A percentile compares a stretch with the other conserved stretches of the same genome.
These are phyloP conservation scores for Holocentrus rufus DNA, from an alignment of 2,797 vertebrate species.

Conservation along the genomic window DNA sequence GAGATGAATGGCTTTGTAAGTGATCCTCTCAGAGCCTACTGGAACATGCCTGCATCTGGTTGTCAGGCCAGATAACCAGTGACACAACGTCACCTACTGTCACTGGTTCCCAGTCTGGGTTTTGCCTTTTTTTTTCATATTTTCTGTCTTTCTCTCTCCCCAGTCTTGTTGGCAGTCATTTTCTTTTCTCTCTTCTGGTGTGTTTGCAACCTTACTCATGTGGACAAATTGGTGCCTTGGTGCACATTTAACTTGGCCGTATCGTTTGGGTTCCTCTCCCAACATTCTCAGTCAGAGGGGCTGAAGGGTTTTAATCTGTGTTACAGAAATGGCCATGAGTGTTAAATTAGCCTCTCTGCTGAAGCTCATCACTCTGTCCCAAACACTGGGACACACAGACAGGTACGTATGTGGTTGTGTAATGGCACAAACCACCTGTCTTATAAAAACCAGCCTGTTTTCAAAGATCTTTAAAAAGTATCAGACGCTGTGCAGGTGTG, in stretches of 20 bases:
- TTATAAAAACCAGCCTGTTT: not conserved
- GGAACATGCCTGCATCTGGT: conserved; percentile 34
- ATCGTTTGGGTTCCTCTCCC: conserved; percentile 38
- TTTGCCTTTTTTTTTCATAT: not conserved
- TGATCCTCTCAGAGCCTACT: conserved; percentile 36
- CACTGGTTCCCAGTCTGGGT: not conserved
- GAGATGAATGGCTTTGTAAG: conserved; percentile 68
- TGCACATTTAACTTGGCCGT: conserved; percentile 21
- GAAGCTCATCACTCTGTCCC: conserved; percentile 9
- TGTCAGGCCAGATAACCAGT: conserved; percentile 37
- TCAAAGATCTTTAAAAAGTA: too few species aligned
- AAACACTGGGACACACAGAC: conserved; percentile 12
- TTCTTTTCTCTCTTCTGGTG: not conserved
- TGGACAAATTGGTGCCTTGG: not conserved
- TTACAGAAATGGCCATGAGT: conserved; percentile 40
- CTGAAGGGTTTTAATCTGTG: conserved; percentile 44
- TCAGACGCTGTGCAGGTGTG: not conserved
- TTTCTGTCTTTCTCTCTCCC: not conserved
- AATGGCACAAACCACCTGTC: conserved; percentile 11
- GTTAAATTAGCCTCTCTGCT: conserved; percentile 28
- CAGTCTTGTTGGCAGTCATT: not conserved
- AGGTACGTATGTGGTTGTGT: not conserved
- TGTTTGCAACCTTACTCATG: not conserved
- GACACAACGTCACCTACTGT: conserved; percentile 38
- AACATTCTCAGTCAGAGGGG: conserved; percentile 42